Evolutionary conservation across 2,888 invertebrate genomes (phyloP), one percentile per base, ranked within the genome.

Genomic region (Dasypogon diadema): DNA sequence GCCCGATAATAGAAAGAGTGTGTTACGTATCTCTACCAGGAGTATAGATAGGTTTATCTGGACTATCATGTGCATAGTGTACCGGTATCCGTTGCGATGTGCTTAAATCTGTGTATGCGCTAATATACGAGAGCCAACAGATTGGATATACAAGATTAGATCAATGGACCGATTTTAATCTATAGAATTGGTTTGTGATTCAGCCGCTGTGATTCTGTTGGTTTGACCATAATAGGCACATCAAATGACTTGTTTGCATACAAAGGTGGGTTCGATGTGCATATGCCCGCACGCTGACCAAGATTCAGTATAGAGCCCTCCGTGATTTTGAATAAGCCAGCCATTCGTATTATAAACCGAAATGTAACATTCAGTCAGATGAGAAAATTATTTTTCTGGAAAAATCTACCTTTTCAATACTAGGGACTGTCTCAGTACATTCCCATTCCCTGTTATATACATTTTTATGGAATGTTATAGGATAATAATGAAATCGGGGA

Each of bases 111-210:
- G 10, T 56, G 12, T 24, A 12, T 58, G 8, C 58, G 24, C 16
- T 48, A 14, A 24, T 12, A 56, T 56, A 22, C 24, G 18, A 12
- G 24, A 8, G 5, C 30, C 12, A 26, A 58, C 58, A 73, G 76
- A 76, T 74, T 74, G 74, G 74, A 74, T 76, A 42, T 74, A 68
- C 30, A 48, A 55, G 75, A 77, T 77, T 75, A 77, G 77, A 77
- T 70, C 76, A 76, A 76, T 73, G 54, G 74, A 77, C 77, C 76
- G 77, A 77, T 77, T 77, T 77, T 77, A 77, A 77, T 77, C 77
- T 74, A 74, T 77, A 76, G 77, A 76, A 77, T 77, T 75, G 76
- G 77, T 77, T 74, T 77, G 76, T 77, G 77, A 77, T 77, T 77
- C 70, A 56, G 58, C 76, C 77, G 63, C 63, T 54, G 58, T 58